Percentiles rank a stretch among this genome's conserved stretches.
Conservation (phyloP, 1,140 invertebrate genomes). For the Ooceraea biroi region DNA sequence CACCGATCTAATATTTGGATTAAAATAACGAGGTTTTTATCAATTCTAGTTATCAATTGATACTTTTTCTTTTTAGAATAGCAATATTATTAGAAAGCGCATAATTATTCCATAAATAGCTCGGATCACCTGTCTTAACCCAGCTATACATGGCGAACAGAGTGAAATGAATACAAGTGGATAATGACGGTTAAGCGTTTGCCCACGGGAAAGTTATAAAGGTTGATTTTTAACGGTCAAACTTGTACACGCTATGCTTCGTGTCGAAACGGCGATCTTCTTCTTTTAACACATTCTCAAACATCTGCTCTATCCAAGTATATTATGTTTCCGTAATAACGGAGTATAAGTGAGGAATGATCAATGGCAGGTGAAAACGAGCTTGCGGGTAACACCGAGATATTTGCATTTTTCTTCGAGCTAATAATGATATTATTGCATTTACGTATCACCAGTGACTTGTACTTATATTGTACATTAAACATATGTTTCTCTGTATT, state of each 20-base stretch:
- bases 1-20: too few relatives aligned
- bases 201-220: slow-evolving; percentile 60
- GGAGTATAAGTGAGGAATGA: slow-evolving; percentile 23
- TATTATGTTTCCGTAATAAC: slow-evolving; percentile 48
- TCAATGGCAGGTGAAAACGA: slow-evolving; percentile 30
- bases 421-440: not conserved
- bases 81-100: slow-evolving; percentile 8
- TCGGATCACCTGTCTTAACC: slow-evolving; percentile 52
- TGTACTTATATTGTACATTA: slow-evolving; percentile 6
- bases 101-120: slow-evolving; percentile 52
- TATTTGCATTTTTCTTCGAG: not conserved
- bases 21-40: too few relatives aligned
- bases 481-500: not conserved
- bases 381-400: not conserved
- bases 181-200: slow-evolving; percentile 50
- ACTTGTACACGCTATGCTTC: slow-evolving; percentile 44
- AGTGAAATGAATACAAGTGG: slow-evolving; percentile 55
- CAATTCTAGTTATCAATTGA: not conserved
- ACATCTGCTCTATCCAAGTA: slow-evolving; percentile 50
- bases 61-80: not conserved
- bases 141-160: slow-evolving; percentile 22
- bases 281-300: slow-evolving; percentile 41
- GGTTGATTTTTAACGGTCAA: slow-evolving; percentile 51
- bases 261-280: slow-evolving; percentile 32
- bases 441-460: not conserved